Conservation (phyloP, 2,113 vertebrate genomes). For the Cynopterus brachyotis region DNA sequence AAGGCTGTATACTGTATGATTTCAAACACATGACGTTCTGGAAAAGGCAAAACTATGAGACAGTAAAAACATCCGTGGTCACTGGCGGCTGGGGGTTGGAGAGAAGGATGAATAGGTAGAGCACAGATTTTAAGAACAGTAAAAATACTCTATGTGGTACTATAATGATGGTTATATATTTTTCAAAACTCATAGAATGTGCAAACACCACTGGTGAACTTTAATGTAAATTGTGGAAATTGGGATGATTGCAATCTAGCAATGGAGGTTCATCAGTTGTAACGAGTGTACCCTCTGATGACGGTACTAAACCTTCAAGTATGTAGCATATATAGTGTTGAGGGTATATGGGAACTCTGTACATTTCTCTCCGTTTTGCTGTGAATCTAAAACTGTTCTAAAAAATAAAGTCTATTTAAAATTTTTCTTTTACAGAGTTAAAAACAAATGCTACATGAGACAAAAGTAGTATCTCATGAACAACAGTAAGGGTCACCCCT, state of each 20-base stretch:
- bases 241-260: neutral
- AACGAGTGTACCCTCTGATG: neutral
- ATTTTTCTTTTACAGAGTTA: neutral
- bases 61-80: neutral
- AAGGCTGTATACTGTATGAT: neutral
- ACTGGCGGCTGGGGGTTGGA: neutral
- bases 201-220: neutral
- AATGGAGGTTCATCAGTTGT: rapidly evolving
- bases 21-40: neutral
- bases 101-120: neutral
- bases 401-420: neutral
- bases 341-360: neutral
- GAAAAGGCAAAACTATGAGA: neutral
- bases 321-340: too few relatives aligned
- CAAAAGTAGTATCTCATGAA: neutral
- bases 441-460: neutral
- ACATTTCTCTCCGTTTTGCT: neutral
- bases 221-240: neutral
- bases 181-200: neutral
- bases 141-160: neutral
- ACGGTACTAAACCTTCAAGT: neutral
- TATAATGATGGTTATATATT: too few relatives aligned
- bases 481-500: neutral
- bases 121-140: neutral
- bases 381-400: neutral